Conservation (phyloP, 2,888 invertebrate species). For the Hypomecis atomaria region DNA sequence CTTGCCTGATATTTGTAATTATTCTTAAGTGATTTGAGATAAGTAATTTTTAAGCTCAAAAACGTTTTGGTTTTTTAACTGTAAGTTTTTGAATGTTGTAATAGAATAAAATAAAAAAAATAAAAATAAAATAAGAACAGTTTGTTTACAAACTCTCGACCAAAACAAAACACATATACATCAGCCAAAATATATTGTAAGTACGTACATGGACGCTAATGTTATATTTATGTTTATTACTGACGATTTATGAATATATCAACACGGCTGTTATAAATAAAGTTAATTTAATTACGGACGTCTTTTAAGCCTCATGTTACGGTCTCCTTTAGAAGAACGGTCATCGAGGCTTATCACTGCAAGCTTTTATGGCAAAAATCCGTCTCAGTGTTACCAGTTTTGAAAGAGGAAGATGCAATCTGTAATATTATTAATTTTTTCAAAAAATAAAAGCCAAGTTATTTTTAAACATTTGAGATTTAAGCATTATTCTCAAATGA, state of each 20-base stretch:
- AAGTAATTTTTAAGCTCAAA: no score
- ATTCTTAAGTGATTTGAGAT: no score
- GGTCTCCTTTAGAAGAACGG: slow-evolving; percentile 31
- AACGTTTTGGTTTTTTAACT: no score
- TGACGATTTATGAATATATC: slow-evolving; percentile 1
- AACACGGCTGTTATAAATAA: slow-evolving; percentile 2
- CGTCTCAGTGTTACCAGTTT: slow-evolving; percentile 19
- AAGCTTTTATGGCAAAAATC: slow-evolving; percentile 33
- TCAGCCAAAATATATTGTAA: not conserved
- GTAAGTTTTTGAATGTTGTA: no score
- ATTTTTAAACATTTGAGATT: no score
- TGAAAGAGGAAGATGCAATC: not conserved
- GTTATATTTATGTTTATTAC: not conserved
- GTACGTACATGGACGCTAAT: not conserved
- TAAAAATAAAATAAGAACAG: no score
- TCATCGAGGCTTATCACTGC: slow-evolving; percentile 17
- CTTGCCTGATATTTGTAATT: no score
- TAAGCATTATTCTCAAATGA: no score
- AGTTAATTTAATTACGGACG: slow-evolving; percentile 15
- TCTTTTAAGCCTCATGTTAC: slow-evolving; percentile 10
- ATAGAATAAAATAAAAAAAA: no score
- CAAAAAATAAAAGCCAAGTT: no score
- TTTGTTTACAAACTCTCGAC: no score
- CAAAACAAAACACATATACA: no score
- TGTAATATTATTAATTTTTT: not conserved